Conservation (phyloP, 2,888 invertebrate species). For the Masnerella sp. region DNA sequence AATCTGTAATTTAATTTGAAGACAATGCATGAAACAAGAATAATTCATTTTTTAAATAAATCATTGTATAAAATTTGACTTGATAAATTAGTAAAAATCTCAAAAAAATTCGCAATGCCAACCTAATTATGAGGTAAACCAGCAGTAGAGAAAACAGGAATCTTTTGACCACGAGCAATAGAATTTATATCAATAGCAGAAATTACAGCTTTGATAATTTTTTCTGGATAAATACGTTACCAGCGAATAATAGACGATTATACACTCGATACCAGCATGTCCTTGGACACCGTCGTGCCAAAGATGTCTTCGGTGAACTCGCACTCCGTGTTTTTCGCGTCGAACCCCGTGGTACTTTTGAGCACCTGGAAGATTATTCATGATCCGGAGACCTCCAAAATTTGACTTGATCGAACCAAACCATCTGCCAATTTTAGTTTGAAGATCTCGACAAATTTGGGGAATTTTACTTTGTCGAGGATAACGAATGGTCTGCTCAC, state of each 20-base stretch:
- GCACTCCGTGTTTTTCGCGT: constrained; percentile 99
- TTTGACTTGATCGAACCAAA: constrained; percentile 94
- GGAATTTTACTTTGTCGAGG: constrained; percentile 99
- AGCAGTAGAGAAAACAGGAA: constrained; percentile 99
- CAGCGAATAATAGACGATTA: constrained; percentile 99
- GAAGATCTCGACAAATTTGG: constrained; percentile 99
- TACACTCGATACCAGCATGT: constrained; percentile 99
- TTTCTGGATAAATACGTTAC: constrained; percentile 99
- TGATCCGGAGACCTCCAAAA: constrained; percentile 98
- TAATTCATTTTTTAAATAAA: no score
- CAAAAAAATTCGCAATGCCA: no score
- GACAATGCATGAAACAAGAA: no score
- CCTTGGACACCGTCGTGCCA: constrained; percentile 98
- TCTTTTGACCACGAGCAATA: constrained; percentile 99
- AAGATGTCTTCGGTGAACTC: constrained; percentile 99
- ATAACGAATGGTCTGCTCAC: constrained; percentile 99
- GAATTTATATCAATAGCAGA: constrained; percentile 99
- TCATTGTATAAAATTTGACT: no score
- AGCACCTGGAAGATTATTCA: constrained; percentile 99
- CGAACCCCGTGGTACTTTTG: constrained; percentile 99
- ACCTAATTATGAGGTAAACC: no score
- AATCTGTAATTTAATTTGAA: no score
- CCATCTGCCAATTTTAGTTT: constrained; percentile 97
- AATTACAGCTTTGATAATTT: constrained; percentile 99
- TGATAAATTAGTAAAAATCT: no score